Evolutionary conservation across 2,888 invertebrate genomes (phyloP), one percentile per base, ranked within the genome.

Genomic region (Brachynemurus nebulosus): DNA sequence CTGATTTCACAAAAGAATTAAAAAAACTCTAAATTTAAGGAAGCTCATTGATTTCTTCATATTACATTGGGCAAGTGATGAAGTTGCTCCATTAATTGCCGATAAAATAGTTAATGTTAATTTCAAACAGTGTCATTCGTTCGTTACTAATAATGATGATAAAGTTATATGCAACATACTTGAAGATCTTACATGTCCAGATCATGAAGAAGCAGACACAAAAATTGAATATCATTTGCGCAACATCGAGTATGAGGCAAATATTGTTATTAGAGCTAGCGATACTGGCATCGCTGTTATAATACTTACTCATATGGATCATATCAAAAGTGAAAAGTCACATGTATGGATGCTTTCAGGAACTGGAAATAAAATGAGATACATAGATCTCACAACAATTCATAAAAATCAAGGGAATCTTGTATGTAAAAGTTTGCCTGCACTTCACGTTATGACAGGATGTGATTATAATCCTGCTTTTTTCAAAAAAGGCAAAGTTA

Each of bases 41-140:
- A n/a, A n/a, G n/a, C n/a, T n/a, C n/a, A n/a, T 55, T 8, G 40
- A 52, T 38, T 56, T 55, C 44, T 53, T 56, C 36, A 52, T 53
- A 47, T 37, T 50, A 45, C 52, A 57, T 45, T 52, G 51, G 51
- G 46, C 50, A 36, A 40, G 37, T 16, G 40, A 45, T 33, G 46
- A 50, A 46, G 45, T 48, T 47, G 40, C 38, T 27, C 25, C 49
- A 12, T 45, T 50, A 20, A 49, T 49, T 34, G 49, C 41, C 34
- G 47, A 46, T 12, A 50, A 44, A 36, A 42, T 40, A 9, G 44
- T 49, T 40, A 12, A 9, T 30, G n/a, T 30, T n/a, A 51, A 49
- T 49, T 48, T 38, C 40, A 38, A 47, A 19, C 6, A 49, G n/a
- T 53, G 51, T 35, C 47, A 50, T 42, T 23, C 33, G 27, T 54